Percentiles rank a stretch among this genome's conserved stretches.
Conservation (phyloP, 2,113 vertebrate genomes). For the Ophiodon elongatus region DNA sequence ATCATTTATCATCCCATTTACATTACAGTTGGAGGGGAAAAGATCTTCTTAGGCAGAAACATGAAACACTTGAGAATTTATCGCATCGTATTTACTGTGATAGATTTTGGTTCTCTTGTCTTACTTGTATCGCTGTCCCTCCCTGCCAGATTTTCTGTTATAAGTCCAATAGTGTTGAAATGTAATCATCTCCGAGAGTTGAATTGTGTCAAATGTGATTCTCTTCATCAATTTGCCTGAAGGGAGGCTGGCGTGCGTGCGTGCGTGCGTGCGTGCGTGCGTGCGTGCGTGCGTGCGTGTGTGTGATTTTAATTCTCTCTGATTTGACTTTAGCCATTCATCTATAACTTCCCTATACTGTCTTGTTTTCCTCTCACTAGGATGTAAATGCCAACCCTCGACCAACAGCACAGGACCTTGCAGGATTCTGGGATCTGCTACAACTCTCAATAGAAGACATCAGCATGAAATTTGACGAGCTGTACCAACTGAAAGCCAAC, state of each 20-base stretch:
- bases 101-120: neutral
- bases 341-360: neutral
- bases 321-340: constrained; percentile 20
- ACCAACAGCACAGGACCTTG: constrained; percentile 97
- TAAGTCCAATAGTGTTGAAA: constrained; percentile 12
- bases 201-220: constrained; percentile 12
- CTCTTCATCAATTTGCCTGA: constrained; percentile 16
- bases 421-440: constrained; percentile 98
- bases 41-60: neutral
- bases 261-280: neutral
- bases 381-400: constrained; percentile 92
- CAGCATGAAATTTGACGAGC: constrained; percentile 99
- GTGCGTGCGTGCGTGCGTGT: neutral
- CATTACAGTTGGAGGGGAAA: neutral
- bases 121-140: neutral
- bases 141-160: neutral
- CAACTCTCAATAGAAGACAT: constrained; percentile 99
- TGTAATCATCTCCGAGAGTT: neutral
- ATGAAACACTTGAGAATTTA: neutral
- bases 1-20: neutral
- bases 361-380: constrained; percentile 71
- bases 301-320: neutral
- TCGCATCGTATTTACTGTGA: neutral
- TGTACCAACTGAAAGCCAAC: constrained; percentile 96
- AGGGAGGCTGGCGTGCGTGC: no score